Evolutionary conservation across 1,140 invertebrate genomes (phyloP), one percentile per base, ranked within the genome.

Genomic region (Callitettix versicolor): DNA sequence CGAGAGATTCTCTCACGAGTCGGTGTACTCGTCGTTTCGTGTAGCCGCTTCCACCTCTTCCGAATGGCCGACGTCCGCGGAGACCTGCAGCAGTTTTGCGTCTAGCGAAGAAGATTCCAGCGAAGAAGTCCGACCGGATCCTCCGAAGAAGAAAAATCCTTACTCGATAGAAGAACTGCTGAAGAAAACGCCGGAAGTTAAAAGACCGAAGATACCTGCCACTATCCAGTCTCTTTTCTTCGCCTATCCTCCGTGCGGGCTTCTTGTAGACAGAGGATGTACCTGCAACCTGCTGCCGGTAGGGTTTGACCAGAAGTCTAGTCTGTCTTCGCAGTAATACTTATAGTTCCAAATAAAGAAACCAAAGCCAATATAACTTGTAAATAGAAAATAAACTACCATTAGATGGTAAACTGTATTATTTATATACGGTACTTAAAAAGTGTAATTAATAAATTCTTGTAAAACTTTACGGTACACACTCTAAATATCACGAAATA

Each of bases 141-240:
- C 46, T 67, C 59, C 62, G 34, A 81, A 78, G 60, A 88, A 87
- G 67, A 79, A 80, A 44, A 90, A 88, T 69, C 85, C 86, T 0
- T 90, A 90, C 65, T 88, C 86, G 0, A 91, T 91, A 62, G 88
- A 91, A 64, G 88, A 90, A 64, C 65, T 91, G 5, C 63, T 91
- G 3, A 90, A 89, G 62, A 88, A 88, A 38, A 58, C 60, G 18
- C 58, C 61, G 5, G 53, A 57, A 12, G 22, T 15, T 12, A 44
- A 21, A 38, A 55, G 42, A 44, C 33, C 36, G 43, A 20, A 26
- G 30, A 47, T 18, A 41, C 38, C 20, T 40, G 30, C 24, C 41
- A 22, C 42, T 17, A 38, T 43, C n/a, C 54, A 42, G 34, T 40
- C 26, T 36, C 47, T 49, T 26, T 52, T 57, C 20, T 53, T 63